Percentiles rank a stretch among this genome's conserved stretches.
Evolutionary conservation across 2,113 vertebrate genomes (phyloP).

Genomic region (Mastomys coucha): DNA sequence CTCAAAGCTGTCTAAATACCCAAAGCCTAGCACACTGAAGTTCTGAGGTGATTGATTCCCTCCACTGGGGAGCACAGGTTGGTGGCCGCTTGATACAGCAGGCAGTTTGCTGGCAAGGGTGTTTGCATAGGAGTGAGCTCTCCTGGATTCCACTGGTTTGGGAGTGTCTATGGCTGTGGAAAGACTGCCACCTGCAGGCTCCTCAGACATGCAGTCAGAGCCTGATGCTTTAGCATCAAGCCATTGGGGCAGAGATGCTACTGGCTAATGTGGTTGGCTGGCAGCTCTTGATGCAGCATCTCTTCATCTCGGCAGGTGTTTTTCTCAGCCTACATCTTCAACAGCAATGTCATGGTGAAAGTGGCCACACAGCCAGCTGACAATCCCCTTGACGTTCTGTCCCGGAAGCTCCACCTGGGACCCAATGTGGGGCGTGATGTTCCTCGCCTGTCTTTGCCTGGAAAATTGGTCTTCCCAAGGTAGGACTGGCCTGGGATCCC

Average conservation of each 20-base stretch:
- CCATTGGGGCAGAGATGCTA: background rate
- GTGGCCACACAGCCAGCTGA: conserved; percentile 99
- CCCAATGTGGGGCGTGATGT: conserved; percentile 88
- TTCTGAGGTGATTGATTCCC: background rate
- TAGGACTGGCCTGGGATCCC: conserved; percentile 75
- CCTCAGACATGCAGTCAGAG: too few relatives aligned
- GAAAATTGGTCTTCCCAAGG: conserved; percentile 98
- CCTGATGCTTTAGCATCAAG: background rate
- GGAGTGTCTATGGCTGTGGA: background rate
- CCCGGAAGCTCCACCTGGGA: conserved; percentile 97
- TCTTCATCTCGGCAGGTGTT: conserved; percentile 91
- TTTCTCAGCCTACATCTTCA: conserved; percentile 99
- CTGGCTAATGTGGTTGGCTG: background rate
- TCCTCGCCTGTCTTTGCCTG: too few relatives aligned
- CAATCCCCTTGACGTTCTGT: conserved; percentile 97
- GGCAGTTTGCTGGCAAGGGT: background rate
- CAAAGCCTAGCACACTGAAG: background rate
- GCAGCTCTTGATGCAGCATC: background rate
- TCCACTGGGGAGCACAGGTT: background rate
- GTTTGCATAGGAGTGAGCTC: background rate
- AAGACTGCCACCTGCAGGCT: background rate
- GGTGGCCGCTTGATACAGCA: background rate
- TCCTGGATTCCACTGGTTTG: too few relatives aligned
- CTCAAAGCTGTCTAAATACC: background rate
- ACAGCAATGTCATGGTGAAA: conserved; percentile 99